Evolutionary conservation across 1,140 invertebrate species (phyloP), one percentile per base, ranked within the genome.

Genomic region (Reticulitermes speratus): DNA sequence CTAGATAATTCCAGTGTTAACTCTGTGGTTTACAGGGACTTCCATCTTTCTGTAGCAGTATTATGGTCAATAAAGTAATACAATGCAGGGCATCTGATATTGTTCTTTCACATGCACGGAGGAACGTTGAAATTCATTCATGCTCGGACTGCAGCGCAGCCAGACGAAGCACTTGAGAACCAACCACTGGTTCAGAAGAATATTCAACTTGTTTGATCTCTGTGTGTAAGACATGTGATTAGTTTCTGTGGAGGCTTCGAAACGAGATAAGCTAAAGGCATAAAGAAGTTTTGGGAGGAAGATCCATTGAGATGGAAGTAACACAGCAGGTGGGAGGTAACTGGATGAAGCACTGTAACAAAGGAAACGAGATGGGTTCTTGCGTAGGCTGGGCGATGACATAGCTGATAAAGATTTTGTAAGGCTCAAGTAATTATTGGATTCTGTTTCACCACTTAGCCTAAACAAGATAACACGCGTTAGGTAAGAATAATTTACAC

Each of bases 241-340:
- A 75, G 52, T 55, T 55, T 16, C 52, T 5, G 52, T 21, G 9
- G n/a, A 75, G n/a, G 2, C 65, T 25, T n/a, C 25, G 25, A 75
- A 75, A 75, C 65, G n/a, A 75, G 65, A 75, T 75, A 75, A 75
- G 65, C 65, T 75, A 75, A 75, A 25, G 65, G 65, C 65, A 75
- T 75, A 7, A 30, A 75, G 65, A 75, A 55, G 52, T 55, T 75
- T 14, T n/a, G 25, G 65, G 65, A 30, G n/a, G 25, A 75, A 75
- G 65, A n/a, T 30, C 65, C 65, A 30, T 30, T 75, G 65, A 30
- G 65, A 75, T 75, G 65, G 25, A 75, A 75, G 65, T 14, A 75
- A 30, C 65, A 75, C 25, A n/a, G 65, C 65, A 75, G 65, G 65
- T 75, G n/a, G 65, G 65, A 75, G 25, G 65, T 65, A 65, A 65